Percentiles rank a stretch among this genome's conserved stretches.
These are phyloP conservation scores for Lamellibrachia columna DNA, from an alignment of 2,888 invertebrate species.

Conservation along the genomic window DNA sequence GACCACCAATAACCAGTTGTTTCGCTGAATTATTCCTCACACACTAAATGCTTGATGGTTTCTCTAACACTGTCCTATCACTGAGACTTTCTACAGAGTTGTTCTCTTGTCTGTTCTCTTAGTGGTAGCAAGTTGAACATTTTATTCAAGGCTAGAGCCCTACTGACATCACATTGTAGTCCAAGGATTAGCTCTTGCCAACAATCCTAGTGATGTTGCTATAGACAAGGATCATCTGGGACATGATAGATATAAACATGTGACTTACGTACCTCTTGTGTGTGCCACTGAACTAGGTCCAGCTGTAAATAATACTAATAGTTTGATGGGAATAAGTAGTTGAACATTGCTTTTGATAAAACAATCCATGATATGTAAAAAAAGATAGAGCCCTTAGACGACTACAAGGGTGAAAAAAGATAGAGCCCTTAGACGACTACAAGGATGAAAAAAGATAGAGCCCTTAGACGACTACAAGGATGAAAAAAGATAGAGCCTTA, in stretches of 20 bases:
- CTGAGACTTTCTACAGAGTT: neutral
- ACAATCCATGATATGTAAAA: neutral
- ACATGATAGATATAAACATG: too few species aligned
- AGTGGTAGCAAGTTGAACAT: neutral
- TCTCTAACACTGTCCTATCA: neutral
- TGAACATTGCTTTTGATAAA: neutral
- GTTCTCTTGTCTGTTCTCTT: neutral
- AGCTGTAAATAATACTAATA: too few species aligned
- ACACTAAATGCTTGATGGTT: neutral
- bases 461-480: neutral
- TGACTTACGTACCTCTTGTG: too few species aligned
- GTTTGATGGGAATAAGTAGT: too few species aligned
- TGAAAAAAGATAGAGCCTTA: neutral
- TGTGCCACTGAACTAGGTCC: too few species aligned
- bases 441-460: neutral
- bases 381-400: neutral
- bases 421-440: neutral
- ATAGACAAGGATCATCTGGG: too few species aligned
- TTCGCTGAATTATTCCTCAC: neutral
- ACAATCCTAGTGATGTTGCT: too few species aligned
- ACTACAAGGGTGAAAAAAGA: neutral
- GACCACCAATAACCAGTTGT: neutral
- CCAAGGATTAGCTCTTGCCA: too few species aligned
- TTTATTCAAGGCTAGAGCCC: neutral
- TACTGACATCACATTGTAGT: neutral